Evolutionary conservation across 2,113 vertebrate genomes (phyloP).

Genomic region (Bungarus multicinctus): DNA sequence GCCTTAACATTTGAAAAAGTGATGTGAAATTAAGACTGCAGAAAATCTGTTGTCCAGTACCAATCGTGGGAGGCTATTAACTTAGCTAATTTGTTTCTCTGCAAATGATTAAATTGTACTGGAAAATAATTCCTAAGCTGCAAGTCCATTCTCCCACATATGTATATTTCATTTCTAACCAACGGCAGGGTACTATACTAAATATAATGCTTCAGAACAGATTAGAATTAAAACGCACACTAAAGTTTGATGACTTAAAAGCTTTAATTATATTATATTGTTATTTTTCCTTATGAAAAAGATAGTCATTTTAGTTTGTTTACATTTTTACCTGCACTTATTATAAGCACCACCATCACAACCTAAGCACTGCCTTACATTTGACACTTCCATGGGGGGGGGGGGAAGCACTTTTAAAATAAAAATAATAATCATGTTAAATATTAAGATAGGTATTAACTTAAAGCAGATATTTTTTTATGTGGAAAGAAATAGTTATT

Average conservation of each 20-base stretch:
- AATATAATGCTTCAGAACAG: background rate
- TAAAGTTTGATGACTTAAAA: background rate
- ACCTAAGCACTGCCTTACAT: conserved; percentile 62
- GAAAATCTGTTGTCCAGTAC: background rate
- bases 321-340: conserved; percentile 56
- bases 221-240: background rate
- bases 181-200: background rate
- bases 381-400: conserved; percentile 23
- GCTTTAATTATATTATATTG: background rate
- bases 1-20: background rate
- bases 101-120: background rate
- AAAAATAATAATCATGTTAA: conserved; percentile 45
- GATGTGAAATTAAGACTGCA: background rate
- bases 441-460: background rate
- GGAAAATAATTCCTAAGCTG: background rate
- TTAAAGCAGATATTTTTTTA: background rate
- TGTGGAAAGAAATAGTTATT: background rate
- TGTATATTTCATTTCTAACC: background rate
- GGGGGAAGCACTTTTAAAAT: conserved; percentile 44
- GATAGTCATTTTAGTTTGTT: conserved; percentile 45
- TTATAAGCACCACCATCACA: conserved; percentile 64
- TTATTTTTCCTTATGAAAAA: background rate
- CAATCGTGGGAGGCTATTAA: background rate
- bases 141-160: background rate
- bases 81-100: background rate